These are phyloP conservation scores for Cryptophagus acutangulus DNA, from an alignment of 2,888 invertebrate species.

Conservation along the genomic window DNA sequence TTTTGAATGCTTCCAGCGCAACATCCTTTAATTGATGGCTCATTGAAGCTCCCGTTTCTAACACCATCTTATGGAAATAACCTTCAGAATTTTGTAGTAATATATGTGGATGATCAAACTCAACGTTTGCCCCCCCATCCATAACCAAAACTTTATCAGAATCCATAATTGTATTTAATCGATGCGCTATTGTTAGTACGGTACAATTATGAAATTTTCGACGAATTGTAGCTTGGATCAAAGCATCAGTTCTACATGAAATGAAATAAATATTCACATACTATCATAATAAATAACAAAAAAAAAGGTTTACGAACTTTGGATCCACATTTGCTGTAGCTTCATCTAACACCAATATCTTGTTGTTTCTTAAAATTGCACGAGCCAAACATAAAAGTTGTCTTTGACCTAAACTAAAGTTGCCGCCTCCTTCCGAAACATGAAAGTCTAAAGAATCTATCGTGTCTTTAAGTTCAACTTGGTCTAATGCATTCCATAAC, in stretches of 20 bases:
- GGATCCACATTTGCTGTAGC: constrained; percentile 87
- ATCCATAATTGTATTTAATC: constrained; percentile 51
- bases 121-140: constrained; percentile 69
- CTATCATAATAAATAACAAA: not conserved
- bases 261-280: not conserved
- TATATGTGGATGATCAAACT: constrained; percentile 71
- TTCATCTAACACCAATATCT: constrained; percentile 78
- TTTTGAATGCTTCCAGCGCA: no score
- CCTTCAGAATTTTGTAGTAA: constrained; percentile 57
- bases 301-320: constrained; percentile 64
- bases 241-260: constrained; percentile 66
- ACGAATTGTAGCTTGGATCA: constrained; percentile 72
- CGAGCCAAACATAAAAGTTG: constrained; percentile 83
- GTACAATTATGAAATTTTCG: constrained; percentile 69
- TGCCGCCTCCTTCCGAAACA: constrained; percentile 69
- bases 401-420: constrained; percentile 80
- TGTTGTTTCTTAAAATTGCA: constrained; percentile 72
- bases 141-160: constrained; percentile 75
- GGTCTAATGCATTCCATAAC: constrained; percentile 73
- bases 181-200: constrained; percentile 76
- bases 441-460: constrained; percentile 58
- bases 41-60: constrained; percentile 56
- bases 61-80: constrained; percentile 60
- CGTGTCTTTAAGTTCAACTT: constrained; percentile 69
- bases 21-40: constrained; percentile 26